Percentiles rank a stretch among this genome's conserved stretches.
These are phyloP conservation scores for Ondatra zibethicus DNA, from an alignment of 2,113 vertebrate species.

Conservation along the genomic window DNA sequence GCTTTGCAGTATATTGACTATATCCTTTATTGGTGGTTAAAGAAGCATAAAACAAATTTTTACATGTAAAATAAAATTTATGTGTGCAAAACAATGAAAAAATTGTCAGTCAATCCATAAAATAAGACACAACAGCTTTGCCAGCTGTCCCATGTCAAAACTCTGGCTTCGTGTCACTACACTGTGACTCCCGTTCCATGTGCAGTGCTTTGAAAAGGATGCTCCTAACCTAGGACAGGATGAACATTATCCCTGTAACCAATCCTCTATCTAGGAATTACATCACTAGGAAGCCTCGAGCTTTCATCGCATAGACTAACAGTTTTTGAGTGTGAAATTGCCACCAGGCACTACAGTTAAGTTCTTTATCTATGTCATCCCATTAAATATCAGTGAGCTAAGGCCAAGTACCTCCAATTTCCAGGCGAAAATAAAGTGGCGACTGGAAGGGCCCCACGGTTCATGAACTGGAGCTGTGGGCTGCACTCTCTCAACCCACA, in stretches of 20 bases:
- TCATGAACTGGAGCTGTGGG: not conserved
- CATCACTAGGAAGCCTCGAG: not conserved
- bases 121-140: constrained; percentile 6
- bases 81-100: constrained; percentile 16
- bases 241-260: constrained; percentile 39
- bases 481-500: not conserved
- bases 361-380: not conserved
- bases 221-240: constrained; percentile 45
- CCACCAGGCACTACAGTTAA: not conserved
- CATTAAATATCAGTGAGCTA: not conserved
- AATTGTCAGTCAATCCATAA: constrained; percentile 39
- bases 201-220: not conserved
- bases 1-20: constrained; percentile 46
- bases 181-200: not conserved
- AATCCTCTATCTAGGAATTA: constrained; percentile 22
- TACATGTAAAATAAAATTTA: constrained; percentile 43
- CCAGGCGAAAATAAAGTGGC: not conserved
- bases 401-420: not conserved
- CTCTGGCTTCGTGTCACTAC: not conserved
- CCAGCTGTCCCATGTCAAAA: not conserved
- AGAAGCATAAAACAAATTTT: not conserved
- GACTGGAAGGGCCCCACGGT: not conserved
- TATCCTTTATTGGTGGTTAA: constrained; percentile 41
- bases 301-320: constrained; percentile 25
- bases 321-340: constrained; percentile 3